Conservation (phyloP, 2,888 invertebrate genomes). For the Diaphora mendica region DNA sequence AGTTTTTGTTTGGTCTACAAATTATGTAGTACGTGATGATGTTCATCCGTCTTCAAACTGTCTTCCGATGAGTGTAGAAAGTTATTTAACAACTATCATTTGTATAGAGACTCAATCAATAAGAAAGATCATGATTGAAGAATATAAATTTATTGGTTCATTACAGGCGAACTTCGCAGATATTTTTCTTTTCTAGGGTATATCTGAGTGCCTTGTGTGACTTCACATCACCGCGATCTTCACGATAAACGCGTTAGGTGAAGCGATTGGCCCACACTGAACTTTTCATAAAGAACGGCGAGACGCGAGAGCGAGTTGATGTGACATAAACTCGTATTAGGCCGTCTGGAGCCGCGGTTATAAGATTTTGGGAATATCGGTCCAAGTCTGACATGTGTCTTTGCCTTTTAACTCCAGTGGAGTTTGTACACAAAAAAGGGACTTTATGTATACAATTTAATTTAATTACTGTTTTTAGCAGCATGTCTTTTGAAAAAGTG, state of each 20-base stretch:
- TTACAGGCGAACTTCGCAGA: too few relatives aligned
- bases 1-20: conserved; percentile 2
- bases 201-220: too few relatives aligned
- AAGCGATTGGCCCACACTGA: too few relatives aligned
- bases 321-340: too few relatives aligned
- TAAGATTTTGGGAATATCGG: not conserved
- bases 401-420: too few relatives aligned
- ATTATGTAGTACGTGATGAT: not conserved
- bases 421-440: too few relatives aligned
- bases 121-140: not conserved
- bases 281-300: too few relatives aligned
- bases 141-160: not conserved
- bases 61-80: not conserved
- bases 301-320: too few relatives aligned
- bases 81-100: not conserved
- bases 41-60: not conserved
- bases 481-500: not conserved
- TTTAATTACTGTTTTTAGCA: not conserved
- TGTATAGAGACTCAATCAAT: not conserved
- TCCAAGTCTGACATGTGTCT: too few relatives aligned
- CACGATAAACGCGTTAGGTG: too few relatives aligned
- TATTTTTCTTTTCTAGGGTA: not conserved
- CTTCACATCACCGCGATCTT: too few relatives aligned
- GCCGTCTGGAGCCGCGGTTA: not conserved
- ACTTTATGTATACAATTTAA: not conserved